Conservation (phyloP, 2,888 invertebrate genomes). For the Morpho helenor region DNA sequence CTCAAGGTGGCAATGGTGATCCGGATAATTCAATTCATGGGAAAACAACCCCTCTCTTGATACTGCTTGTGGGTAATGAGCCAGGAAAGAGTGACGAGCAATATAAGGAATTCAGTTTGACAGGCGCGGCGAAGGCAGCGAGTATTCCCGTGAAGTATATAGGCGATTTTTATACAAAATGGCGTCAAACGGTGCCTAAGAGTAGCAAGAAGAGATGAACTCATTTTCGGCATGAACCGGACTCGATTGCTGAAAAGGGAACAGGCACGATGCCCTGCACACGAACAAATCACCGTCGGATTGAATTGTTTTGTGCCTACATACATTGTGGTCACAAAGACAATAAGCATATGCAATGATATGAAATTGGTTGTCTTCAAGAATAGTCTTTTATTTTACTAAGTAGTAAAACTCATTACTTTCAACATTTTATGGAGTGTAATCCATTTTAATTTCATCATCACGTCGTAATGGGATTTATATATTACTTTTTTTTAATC, state of each 20-base stretch:
- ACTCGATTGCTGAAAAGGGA: constrained; percentile 39
- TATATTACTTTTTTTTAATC: constrained; percentile 20
- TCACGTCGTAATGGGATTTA: constrained; percentile 15
- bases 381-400: neutral
- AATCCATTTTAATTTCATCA: constrained; percentile 13
- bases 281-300: constrained; percentile 10
- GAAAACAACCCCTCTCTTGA: constrained; percentile 81
- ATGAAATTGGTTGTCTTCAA: constrained; percentile 13
- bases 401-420: constrained; percentile 1
- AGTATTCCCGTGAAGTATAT: constrained; percentile 91
- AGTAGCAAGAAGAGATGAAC: constrained; percentile 72
- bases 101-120: constrained; percentile 84
- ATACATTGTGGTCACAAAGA: neutral
- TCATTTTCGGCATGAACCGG: constrained; percentile 36
- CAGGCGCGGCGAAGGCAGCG: constrained; percentile 88
- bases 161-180: constrained; percentile 90
- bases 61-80: constrained; percentile 85
- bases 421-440: constrained; percentile 11
- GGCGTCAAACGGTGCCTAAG: constrained; percentile 84
- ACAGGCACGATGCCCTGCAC: constrained; percentile 11
- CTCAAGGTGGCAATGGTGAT: constrained; percentile 57
- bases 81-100: constrained; percentile 59
- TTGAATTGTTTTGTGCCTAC: constrained; percentile 10
- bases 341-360: constrained; percentile 9
- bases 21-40: constrained; percentile 46